Evolutionary conservation across 2,797 vertebrate species (phyloP), one percentile per base, ranked within the genome.

Genomic region (Acanthurus tractus): DNA sequence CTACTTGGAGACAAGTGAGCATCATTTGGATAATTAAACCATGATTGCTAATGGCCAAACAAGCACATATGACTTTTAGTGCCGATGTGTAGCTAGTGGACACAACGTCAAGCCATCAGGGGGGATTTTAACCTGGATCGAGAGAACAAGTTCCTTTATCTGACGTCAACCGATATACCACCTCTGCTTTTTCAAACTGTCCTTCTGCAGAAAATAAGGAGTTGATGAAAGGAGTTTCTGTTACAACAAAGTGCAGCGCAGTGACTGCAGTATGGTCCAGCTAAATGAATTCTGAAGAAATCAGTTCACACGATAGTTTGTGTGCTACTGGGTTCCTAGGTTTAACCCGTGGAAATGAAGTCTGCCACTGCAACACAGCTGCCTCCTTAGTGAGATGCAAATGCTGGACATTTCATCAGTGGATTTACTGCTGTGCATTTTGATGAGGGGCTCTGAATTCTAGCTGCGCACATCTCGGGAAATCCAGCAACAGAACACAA

Each of bases 401-500:
- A 82, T 67, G 53, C 29, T 20, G 22, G 73, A 78, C 71, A 82
- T 84, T 81, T 86, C 64, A 74, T 76, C 76, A 46, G 67, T 29
- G 34, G 62, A 77, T 87, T 88, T 81, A 75, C 70, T 38, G 69
- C 64, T 78, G 56, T 76, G 78, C 83, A 85, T 83, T 84, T 87
- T 87, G 69, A 92, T 87, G 79, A 89, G 78, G 63, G 64, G 68
- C 62, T 83, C 48, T 29, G 56, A 76, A 78, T 72, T 86, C 78
- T 76, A 85, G 88, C 82, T 88, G 82, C 67, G 78, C 69, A 65
- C 40, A 76, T 77, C 71, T 70, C 38, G 15, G 45, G 29, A 76
- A 85, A 70, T 66, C 66, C 23, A 25, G 63, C 3, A 11, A 63
- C 48, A 62, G 61, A 56, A 78, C 15, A 25, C 67, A 14, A 52